phyloP scores from a whole-genome alignment of 2,888 invertebrate genomes.

The Nomada flava region DNA sequence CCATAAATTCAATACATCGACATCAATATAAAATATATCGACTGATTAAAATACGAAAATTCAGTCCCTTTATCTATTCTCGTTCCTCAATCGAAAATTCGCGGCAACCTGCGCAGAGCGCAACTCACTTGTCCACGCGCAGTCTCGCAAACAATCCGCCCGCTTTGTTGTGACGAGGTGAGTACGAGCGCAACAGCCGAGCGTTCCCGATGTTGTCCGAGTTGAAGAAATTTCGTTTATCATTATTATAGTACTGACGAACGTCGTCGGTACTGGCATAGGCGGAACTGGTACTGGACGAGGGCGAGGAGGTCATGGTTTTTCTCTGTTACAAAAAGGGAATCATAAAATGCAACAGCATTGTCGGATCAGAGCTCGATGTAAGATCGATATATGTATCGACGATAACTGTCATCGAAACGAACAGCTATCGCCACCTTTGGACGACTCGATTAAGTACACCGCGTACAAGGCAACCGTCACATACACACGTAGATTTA shows the following conservation, averaged over 20 bases:
- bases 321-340: constrained; percentile 52
- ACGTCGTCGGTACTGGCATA: constrained; percentile 59
- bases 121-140: constrained; percentile 65
- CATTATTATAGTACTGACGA: constrained; percentile 45
- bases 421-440: constrained; percentile 41
- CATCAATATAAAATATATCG: neutral
- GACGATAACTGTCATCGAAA: constrained; percentile 16
- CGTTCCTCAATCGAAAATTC: neutral
- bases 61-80: neutral
- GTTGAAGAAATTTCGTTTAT: constrained; percentile 50
- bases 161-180: constrained; percentile 40
- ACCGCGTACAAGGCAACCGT: neutral
- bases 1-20: neutral
- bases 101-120: neutral
- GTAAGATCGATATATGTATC: neutral
- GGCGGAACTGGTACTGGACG: constrained; percentile 66
- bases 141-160: constrained; percentile 39
- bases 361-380: neutral
- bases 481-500: neutral
- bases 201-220: constrained; percentile 58
- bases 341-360: constrained; percentile 12
- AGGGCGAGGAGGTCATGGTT: constrained; percentile 63
- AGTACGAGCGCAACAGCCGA: constrained; percentile 56
- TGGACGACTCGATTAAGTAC: neutral
- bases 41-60: too few relatives aligned